A percentile compares a stretch with the other conserved stretches of the same genome.
These are phyloP conservation scores for Ibidorhyncha struthersii DNA, from an alignment of 2,113 vertebrate species.

Conservation along the genomic window DNA sequence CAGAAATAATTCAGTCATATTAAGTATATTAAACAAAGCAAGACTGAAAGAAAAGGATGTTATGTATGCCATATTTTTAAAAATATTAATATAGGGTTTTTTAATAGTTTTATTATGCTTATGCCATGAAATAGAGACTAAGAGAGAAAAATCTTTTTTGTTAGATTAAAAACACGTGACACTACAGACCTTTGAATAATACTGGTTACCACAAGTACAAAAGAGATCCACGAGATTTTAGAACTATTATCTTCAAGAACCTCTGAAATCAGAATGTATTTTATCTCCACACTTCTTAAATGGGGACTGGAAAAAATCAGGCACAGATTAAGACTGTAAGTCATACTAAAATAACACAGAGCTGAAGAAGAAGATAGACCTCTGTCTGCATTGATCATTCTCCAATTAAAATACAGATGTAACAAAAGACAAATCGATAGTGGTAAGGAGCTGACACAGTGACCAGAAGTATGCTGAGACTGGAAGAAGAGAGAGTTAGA, in stretches of 20 bases:
- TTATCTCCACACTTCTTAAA: background rate
- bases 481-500: background rate
- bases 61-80: background rate
- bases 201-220: background rate
- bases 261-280: background rate
- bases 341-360: background rate
- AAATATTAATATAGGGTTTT: background rate
- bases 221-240: background rate
- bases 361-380: background rate
- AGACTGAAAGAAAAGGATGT: background rate
- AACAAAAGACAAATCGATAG: background rate
- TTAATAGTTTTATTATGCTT: background rate
- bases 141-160: background rate
- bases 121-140: background rate
- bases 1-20: background rate
- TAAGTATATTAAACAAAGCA: background rate
- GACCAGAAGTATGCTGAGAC: background rate
- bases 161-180: background rate
- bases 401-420: background rate
- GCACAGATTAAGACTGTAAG: background rate
- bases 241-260: background rate
- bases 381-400: background rate
- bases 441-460: background rate
- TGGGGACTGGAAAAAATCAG: background rate
- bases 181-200: background rate